phyloP scores from a whole-genome alignment of 1,140 invertebrate species.

The Battus philenor region DNA sequence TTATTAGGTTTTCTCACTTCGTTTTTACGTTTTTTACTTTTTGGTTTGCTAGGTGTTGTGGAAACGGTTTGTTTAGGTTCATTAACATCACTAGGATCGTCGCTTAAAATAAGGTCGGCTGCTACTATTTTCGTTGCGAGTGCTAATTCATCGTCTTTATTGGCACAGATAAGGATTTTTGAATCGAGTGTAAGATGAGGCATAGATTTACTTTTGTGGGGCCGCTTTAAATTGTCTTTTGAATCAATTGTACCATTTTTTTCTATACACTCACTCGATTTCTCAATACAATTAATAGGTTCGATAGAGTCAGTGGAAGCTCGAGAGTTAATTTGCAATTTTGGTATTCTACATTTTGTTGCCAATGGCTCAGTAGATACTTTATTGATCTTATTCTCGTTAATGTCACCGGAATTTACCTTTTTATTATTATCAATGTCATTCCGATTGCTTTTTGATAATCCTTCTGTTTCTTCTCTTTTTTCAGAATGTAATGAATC shows the following conservation, averaged over 20 bases:
- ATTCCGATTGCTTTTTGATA: too few relatives aligned
- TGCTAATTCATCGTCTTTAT: slow-evolving; percentile 3
- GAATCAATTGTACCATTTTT: not conserved
- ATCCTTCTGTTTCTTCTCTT: too few relatives aligned
- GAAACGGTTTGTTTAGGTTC: slow-evolving; percentile 18
- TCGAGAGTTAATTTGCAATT: not conserved
- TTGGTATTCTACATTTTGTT: not conserved
- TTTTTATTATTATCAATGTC: too few relatives aligned
- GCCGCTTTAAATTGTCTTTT: too few relatives aligned
- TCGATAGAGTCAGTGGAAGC: not conserved
- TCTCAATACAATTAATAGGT: too few relatives aligned
- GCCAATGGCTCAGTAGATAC: not conserved
- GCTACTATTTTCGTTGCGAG: slow-evolving; percentile 31
- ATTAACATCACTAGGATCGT: slow-evolving; percentile 49
- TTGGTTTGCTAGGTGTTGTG: slow-evolving; percentile 12
- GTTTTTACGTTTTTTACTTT: slow-evolving; percentile 1
- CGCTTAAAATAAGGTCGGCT: slow-evolving; percentile 59
- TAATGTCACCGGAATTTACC: too few relatives aligned
- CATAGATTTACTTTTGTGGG: too few relatives aligned
- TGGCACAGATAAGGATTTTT: too few relatives aligned
- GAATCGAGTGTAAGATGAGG: too few relatives aligned
- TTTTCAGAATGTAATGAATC: too few relatives aligned
- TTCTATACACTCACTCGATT: not conserved
- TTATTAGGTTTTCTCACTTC: too few relatives aligned
- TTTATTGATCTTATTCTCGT: too few relatives aligned